Percentiles rank a stretch among this genome's conserved stretches.
Conservation (phyloP, 2,888 invertebrate genomes). For the Trachelus stipa region DNA sequence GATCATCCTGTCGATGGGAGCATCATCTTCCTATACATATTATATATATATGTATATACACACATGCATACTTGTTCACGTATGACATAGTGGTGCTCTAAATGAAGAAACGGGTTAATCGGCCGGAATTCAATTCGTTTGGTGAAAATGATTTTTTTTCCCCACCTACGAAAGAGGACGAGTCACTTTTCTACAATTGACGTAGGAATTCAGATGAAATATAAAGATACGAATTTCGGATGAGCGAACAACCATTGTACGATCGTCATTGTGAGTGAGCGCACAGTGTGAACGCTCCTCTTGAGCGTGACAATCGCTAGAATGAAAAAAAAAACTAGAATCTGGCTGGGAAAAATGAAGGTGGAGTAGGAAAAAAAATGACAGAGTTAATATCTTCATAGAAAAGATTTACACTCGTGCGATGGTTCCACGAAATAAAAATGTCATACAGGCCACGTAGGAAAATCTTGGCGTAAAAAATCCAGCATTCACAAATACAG, state of each 20-base stretch:
- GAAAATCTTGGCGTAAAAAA: slow-evolving; percentile 16
- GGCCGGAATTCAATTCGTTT: neutral
- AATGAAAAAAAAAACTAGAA: slow-evolving; percentile 1
- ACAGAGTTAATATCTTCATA: slow-evolving; percentile 33
- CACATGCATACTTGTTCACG: too few relatives aligned
- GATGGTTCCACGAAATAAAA: slow-evolving; percentile 21
- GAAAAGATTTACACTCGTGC: slow-evolving; percentile 9
- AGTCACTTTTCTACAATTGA: neutral
- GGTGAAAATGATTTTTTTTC: neutral
- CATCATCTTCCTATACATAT: neutral
- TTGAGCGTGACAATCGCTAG: slow-evolving; percentile 8
- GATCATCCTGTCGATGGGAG: neutral
- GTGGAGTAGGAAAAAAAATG: slow-evolving; percentile 13
- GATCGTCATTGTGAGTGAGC: slow-evolving; percentile 12
- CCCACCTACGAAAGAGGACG: neutral
- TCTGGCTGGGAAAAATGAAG: slow-evolving; percentile 6
- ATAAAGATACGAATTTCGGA: slow-evolving; percentile 23
- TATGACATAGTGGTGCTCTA: neutral
- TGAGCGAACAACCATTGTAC: slow-evolving; percentile 31
- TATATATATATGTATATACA: too few relatives aligned
- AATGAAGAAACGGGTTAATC: neutral
- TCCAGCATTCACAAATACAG: slow-evolving; percentile 39
- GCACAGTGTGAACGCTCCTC: slow-evolving; percentile 10
- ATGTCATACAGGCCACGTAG: slow-evolving; percentile 2
- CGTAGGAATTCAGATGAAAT: slow-evolving; percentile 11